Base-by-base conservation (phyloP, 2,797 vertebrate species). In the Anguilla anguilla region DNA sequence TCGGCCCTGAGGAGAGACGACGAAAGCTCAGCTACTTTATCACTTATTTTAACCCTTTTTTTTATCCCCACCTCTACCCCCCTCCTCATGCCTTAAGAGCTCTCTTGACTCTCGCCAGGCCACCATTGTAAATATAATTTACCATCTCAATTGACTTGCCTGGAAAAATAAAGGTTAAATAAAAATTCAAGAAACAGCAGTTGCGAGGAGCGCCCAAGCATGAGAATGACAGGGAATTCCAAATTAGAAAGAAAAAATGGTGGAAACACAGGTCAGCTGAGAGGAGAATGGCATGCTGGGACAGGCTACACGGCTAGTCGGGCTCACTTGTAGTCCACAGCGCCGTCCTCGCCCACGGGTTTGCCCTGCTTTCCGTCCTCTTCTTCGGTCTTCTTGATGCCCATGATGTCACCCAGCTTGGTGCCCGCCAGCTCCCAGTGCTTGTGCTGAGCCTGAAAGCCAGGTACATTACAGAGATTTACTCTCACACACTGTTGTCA, bases 351-450 rank as follows among this genome's bases (percentile, higher is more conserved):
- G 0, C 97, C 96, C 49, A 97, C 90, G 2, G 91, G 85, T 89
- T 97, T 97, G 0, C 94, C 95, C 11, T 92, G 94, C 11, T 96
- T 94, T 19, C 39, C 3, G 0, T 95, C 96, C 31, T 91, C 92
- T 5, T 99, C 98, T 72, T 99, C 98, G 0, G 95, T 97, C 90
- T 99, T 99, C 92, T 99, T 98, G 91, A 99, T 96, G 1, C 99
- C 99, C 98, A 99, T 99, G 88, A 99, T 99, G 88, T 99, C 98
- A 74, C 99, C 99, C 91, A 99, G 93, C 91, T 99, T 99, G 90
- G 99, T 99, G 86, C 99, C 99, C 69, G 98, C 99, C 93, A 99
- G 91, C 92, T 99, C 99, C 99, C 99, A 99, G 91, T 99, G 98
- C 93, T 99, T 99, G 93, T 99, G 98, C 74, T 99, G 99, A 91